A percentile compares a stretch with the other conserved stretches of the same genome.
phyloP scores from a whole-genome alignment of 2,888 invertebrate species.

The Magallana nippona region DNA sequence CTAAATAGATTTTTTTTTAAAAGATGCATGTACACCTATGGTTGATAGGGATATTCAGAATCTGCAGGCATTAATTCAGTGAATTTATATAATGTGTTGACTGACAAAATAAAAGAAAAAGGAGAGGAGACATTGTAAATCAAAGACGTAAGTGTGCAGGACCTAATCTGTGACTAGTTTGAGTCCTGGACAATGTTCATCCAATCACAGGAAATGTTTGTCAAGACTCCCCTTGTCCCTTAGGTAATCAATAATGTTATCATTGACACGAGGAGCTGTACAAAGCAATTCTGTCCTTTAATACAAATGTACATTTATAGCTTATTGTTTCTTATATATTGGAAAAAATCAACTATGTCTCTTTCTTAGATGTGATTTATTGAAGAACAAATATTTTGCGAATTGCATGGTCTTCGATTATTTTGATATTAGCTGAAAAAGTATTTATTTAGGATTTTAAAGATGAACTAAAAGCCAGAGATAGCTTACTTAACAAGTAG shows the following conservation, averaged over 20 bases:
- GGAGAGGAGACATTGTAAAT: neutral
- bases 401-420: too few relatives aligned
- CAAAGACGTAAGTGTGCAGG: neutral
- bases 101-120: neutral
- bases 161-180: neutral
- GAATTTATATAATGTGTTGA: neutral
- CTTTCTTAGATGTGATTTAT: too few relatives aligned
- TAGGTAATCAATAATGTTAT: slow-evolving; percentile 4
- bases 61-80: too few relatives aligned
- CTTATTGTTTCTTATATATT: neutral
- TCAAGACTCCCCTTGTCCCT: neutral
- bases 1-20: too few relatives aligned
- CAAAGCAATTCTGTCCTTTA: neutral
- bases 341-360: neutral
- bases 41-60: too few relatives aligned
- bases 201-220: slow-evolving; percentile 31
- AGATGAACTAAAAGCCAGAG: too few relatives aligned
- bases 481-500: too few relatives aligned
- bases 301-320: neutral
- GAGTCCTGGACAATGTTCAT: neutral
- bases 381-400: too few relatives aligned
- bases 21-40: too few relatives aligned
- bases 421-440: too few relatives aligned
- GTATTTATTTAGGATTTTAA: too few relatives aligned
- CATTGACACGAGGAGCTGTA: neutral